Conservation (phyloP, 2,797 vertebrate genomes). For the Hippopotamyrus pictus region DNA sequence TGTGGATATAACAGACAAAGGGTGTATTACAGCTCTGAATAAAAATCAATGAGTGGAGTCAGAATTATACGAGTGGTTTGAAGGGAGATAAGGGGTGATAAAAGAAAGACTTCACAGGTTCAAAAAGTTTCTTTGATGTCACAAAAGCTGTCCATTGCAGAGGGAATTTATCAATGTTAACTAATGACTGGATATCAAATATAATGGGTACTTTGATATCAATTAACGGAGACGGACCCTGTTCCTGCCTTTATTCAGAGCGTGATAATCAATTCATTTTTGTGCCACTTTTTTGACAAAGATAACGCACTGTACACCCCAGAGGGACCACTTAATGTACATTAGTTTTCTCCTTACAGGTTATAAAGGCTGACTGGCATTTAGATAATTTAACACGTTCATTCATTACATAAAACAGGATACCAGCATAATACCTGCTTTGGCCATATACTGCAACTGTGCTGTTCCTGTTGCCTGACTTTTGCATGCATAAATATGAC, state of each 20-base stretch:
- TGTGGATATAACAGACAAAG: constrained; percentile 20
- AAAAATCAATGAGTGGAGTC: background rate
- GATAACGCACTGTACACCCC: background rate
- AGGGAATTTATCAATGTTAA: background rate
- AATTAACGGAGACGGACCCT: background rate
- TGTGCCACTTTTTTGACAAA: background rate
- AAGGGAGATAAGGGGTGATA: background rate
- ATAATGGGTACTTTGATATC: background rate
- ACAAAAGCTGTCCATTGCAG: background rate
- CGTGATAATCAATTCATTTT: background rate
- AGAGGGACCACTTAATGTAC: background rate
- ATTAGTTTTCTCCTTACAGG: background rate
- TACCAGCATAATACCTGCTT: background rate
- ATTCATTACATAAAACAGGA: background rate
- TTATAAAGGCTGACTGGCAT: background rate
- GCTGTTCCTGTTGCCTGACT: background rate
- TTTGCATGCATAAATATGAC: background rate
- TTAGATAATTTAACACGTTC: background rate
- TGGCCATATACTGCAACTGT: background rate
- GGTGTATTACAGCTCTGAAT: constrained; percentile 20
- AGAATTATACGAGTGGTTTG: background rate
- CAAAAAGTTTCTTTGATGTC: background rate
- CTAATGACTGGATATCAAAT: background rate
- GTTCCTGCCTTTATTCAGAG: background rate
- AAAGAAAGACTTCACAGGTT: background rate